Evolutionary conservation across 2,797 vertebrate genomes (phyloP), one percentile per base, ranked within the genome.

Genomic region (Gymnocypris eckloni): DNA sequence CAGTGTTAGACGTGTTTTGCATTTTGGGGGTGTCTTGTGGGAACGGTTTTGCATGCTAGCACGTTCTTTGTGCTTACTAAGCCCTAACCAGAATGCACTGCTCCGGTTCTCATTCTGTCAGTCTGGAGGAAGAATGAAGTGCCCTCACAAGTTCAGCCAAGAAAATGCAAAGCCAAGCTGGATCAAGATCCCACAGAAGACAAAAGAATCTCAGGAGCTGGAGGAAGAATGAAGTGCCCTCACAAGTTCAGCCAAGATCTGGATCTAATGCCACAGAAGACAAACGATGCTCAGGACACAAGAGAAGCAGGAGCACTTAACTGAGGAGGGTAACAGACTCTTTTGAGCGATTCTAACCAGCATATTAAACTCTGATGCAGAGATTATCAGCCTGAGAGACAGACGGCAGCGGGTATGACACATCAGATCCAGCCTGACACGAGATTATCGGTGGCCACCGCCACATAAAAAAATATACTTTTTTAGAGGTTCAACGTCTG

Each of bases 61-160:
- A 90, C 81, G 92, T 93, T 92, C 89, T 94, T 94, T 95, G 94
- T 93, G 83, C 64, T 67, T 10, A 87, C 81, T 93, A 93, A 94
- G 91, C 87, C 80, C 84, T 87, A 87, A 83, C 71, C 37, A 84
- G 73, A 88, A 83, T 88, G 91, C 84, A 91, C 83, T 33, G 69
- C 69, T 45, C 25, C 0, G 22, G 77, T 45, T 43, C 87, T 56
- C 78, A 66, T 89, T 90, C 86, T 59, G 89, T 86, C 84, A 79
- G 85, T 86, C 88, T 72, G 25, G 56, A 83, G 45, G 82, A 28
- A 67, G 72, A 81, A 82, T 54, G 33, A 70, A 61, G 15, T n/a
- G 15, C 43, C 10, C 48, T 50, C 33, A 64, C n/a, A 18, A 28
- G 43, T 61, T 80, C 25, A 39, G 41, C 48, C 2, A 5, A 41